Conservation (phyloP, 2,888 invertebrate species). For the Drosophila suboccidentalis region DNA sequence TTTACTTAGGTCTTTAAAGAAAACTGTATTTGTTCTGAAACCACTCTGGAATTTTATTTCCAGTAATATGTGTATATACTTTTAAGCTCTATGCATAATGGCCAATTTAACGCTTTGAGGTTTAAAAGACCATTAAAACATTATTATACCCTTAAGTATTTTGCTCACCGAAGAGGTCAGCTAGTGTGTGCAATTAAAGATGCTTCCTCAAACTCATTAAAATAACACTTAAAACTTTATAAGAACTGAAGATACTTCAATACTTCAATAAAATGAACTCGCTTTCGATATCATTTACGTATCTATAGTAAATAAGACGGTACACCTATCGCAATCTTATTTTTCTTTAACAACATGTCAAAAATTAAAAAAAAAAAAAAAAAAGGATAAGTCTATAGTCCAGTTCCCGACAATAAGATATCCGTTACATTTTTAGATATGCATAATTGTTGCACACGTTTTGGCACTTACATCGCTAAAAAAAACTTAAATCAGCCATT, state of each 20-base stretch:
- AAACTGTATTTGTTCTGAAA: not conserved
- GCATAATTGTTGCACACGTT: too few species aligned
- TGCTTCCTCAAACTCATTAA: constrained; percentile 4
- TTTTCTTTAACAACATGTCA: too few species aligned
- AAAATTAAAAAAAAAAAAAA: too few species aligned
- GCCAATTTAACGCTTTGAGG: constrained; percentile 24
- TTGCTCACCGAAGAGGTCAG: constrained; percentile 21
- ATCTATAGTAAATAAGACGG: not conserved
- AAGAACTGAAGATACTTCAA: not conserved
- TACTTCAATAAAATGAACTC: not conserved
- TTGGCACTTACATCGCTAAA: too few species aligned
- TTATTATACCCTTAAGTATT: constrained; percentile 17
- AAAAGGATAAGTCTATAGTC: too few species aligned
- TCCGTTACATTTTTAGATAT: too few species aligned
- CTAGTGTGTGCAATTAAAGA: constrained; percentile 4
- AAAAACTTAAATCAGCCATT: too few species aligned
- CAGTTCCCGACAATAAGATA: too few species aligned
- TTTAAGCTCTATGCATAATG: constrained; percentile 1
- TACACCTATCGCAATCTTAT: not conserved
- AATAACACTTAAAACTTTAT: not conserved
- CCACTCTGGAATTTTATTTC: not conserved
- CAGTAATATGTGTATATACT: not conserved
- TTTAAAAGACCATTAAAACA: constrained; percentile 26
- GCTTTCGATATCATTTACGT: not conserved
- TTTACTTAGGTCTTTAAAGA: constrained; percentile 29